These are phyloP conservation scores for Leontopithecus rosalia DNA, from an alignment of 2,797 vertebrate species.

Conservation along the genomic window DNA sequence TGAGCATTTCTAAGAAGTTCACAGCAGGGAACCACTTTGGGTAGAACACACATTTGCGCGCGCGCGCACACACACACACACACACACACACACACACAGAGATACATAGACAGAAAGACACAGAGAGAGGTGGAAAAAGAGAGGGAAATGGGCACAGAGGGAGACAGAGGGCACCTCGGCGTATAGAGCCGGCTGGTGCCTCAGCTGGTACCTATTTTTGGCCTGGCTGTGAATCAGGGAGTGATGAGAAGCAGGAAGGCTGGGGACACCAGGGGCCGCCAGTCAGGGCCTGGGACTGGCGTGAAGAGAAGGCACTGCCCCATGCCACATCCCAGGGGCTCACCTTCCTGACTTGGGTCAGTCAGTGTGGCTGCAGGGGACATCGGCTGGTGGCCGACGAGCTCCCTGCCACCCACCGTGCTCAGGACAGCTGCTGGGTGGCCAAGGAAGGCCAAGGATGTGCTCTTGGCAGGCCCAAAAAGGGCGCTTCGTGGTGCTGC, in stretches of 20 bases:
- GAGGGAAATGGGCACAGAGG: background rate
- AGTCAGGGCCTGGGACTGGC: background rate
- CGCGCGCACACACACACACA: background rate
- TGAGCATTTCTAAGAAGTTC: background rate
- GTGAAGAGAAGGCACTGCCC: background rate
- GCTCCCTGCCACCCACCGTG: background rate
- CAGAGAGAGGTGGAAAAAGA: no score
- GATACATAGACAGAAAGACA: background rate
- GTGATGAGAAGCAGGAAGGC: background rate
- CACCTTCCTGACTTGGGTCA: rapidly evolving
- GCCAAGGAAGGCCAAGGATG: rapidly evolving
- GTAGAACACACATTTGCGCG: background rate
- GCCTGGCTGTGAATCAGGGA: background rate
- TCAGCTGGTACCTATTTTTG: background rate
- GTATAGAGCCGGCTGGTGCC: rapidly evolving
- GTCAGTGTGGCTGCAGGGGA: background rate
- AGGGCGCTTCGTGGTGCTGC: background rate
- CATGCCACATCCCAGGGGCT: background rate
- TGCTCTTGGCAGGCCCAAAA: background rate
- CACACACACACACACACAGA: background rate
- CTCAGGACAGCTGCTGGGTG: background rate
- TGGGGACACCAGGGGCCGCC: conserved; percentile 10
- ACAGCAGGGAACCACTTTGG: no score
- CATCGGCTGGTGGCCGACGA: rapidly evolving
- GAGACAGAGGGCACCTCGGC: background rate